These are phyloP conservation scores for Incurvaria masculella DNA, from an alignment of 2,888 invertebrate genomes.

Conservation along the genomic window DNA sequence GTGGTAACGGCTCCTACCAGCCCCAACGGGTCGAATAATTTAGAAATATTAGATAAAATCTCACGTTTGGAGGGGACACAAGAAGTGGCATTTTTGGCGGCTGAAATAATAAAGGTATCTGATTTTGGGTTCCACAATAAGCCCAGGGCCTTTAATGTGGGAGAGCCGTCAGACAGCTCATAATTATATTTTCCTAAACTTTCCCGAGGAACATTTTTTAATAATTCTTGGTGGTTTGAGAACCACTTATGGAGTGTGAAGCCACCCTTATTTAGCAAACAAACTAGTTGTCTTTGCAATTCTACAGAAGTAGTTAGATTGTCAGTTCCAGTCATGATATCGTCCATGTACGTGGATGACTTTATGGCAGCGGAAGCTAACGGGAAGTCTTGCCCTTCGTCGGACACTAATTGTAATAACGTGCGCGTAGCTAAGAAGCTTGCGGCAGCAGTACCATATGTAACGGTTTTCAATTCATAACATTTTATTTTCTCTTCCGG, in stretches of 20 bases:
- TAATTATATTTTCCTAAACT: neutral
- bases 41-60: neutral
- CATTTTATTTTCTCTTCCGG: conserved; percentile 8
- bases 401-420: conserved; percentile 15
- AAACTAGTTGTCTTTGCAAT: conserved; percentile 15
- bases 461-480: conserved; percentile 14
- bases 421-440: conserved; percentile 17
- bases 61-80: neutral
- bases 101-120: neutral
- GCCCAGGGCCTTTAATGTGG: neutral
- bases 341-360: conserved; percentile 18
- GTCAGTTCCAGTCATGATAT: conserved; percentile 17
- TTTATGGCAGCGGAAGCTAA: conserved; percentile 14
- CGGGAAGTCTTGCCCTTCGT: conserved; percentile 8
- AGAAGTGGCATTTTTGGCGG: neutral
- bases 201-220: neutral
- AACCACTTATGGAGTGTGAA: conserved; percentile 23
- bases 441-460: conserved; percentile 17
- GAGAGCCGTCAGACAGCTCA: neutral
- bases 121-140: neutral
- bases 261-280: conserved; percentile 19
- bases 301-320: conserved; percentile 15
- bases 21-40: neutral
- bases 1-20: neutral
- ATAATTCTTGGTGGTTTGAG: neutral